Evolutionary conservation across 2,888 invertebrate genomes (phyloP).

Genomic region (Congeria kusceri): DNA sequence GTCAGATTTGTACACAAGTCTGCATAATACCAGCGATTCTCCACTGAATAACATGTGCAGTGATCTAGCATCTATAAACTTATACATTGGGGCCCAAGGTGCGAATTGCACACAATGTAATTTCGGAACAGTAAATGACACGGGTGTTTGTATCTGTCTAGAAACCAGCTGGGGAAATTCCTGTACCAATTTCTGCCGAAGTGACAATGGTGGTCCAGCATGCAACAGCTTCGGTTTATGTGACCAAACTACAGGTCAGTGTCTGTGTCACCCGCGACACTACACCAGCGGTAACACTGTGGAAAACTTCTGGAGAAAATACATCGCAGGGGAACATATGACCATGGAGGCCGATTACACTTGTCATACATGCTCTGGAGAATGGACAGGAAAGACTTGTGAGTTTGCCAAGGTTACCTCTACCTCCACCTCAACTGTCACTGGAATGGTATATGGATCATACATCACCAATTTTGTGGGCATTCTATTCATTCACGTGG

Average conservation of each 20-base stretch:
- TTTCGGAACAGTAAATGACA: conserved; percentile 59
- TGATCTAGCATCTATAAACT: conserved; percentile 26
- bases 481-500: conserved; percentile 53
- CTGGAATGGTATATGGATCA: conserved; percentile 63
- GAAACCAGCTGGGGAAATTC: conserved; percentile 66
- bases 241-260: conserved; percentile 48
- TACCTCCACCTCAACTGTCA: conserved; percentile 9
- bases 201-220: conserved; percentile 49
- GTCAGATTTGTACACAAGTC: conserved; percentile 41
- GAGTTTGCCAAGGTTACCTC: conserved; percentile 55
- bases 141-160: conserved; percentile 63
- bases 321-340: conserved; percentile 10
- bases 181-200: conserved; percentile 68
- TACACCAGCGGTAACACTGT: conserved; percentile 46
- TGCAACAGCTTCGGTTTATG: conserved; percentile 70
- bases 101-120: conserved; percentile 55
- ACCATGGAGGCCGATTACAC: conserved; percentile 49
- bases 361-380: conserved; percentile 67
- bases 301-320: conserved; percentile 60
- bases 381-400: conserved; percentile 72
- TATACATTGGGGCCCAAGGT: conserved; percentile 58
- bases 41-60: conserved; percentile 46
- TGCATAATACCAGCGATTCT: conserved; percentile 43
- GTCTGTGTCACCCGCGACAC: conserved; percentile 68
- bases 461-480: conserved; percentile 69